Conservation (phyloP, 2,797 vertebrate species). For the Dryobates pubescens region DNA sequence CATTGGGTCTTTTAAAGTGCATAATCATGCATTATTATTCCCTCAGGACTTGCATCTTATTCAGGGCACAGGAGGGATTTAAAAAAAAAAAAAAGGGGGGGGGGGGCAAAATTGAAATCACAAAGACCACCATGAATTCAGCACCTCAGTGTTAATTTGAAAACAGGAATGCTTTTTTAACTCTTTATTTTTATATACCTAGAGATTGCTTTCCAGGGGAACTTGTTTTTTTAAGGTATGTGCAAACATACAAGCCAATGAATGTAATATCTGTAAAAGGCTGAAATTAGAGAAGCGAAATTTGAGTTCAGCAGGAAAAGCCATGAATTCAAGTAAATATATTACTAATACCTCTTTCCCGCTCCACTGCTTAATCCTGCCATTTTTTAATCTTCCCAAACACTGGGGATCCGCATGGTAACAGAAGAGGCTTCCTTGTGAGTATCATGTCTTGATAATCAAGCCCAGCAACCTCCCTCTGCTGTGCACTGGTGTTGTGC, state of each 20-base stretch:
- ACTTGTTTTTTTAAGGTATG: neutral
- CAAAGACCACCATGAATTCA: slow-evolving; percentile 31
- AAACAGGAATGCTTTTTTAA: slow-evolving; percentile 42
- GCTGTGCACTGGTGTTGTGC: neutral
- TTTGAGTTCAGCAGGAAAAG: slow-evolving; percentile 2
- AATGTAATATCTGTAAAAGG: neutral
- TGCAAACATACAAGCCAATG: slow-evolving; percentile 6
- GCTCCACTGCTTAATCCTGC: neutral
- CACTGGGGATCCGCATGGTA: neutral
- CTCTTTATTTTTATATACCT: slow-evolving; percentile 5
- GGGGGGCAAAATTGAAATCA: slow-evolving; percentile 3
- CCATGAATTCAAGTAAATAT: neutral
- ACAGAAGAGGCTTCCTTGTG: neutral
- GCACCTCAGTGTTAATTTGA: slow-evolving; percentile 46
- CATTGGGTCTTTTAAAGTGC: neutral
- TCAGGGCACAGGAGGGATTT: neutral
- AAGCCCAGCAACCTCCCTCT: neutral
- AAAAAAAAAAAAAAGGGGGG: neutral
- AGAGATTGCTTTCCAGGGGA: neutral
- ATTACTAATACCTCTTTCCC: neutral
- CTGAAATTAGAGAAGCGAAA: slow-evolving; percentile 22
- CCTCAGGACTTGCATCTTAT: slow-evolving; percentile 18
- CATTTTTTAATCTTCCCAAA: neutral
- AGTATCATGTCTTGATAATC: neutral
- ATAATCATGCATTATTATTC: neutral